A percentile compares a stretch with the other conserved stretches of the same genome.
Evolutionary conservation across 2,888 invertebrate species (phyloP).

Genomic region (Punctoribates punctum): DNA sequence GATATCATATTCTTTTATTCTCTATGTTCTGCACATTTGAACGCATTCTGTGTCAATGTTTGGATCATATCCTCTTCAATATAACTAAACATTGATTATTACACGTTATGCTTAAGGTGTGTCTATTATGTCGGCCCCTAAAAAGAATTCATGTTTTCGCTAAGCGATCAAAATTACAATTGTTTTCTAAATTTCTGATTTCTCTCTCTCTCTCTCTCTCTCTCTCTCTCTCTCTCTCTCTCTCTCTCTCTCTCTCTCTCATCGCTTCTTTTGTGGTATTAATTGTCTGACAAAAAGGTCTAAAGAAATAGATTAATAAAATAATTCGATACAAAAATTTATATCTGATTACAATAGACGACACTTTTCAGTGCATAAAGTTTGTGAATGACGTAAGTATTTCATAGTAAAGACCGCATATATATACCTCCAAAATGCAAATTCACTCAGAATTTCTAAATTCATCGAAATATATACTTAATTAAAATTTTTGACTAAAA

Average conservation of each 20-base stretch:
- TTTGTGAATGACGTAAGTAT: slow-evolving; percentile 18
- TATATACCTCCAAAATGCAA: slow-evolving; percentile 19
- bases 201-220: neutral
- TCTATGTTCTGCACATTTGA: neutral
- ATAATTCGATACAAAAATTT: neutral
- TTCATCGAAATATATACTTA: too few relatives aligned
- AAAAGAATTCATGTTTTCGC: neutral
- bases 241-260: slow-evolving; percentile 5
- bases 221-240: neutral
- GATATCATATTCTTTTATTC: too few relatives aligned
- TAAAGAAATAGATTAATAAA: neutral
- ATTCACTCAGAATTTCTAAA: neutral
- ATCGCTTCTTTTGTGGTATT: neutral
- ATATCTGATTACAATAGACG: neutral
- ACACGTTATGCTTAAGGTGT: neutral
- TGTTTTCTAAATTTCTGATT: too few relatives aligned
- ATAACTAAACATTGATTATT: neutral
- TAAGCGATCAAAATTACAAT: too few relatives aligned
- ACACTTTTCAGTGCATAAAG: slow-evolving; percentile 37
- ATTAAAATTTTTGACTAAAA: too few relatives aligned
- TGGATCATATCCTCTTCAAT: slow-evolving; percentile 31
- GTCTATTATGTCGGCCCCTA: neutral
- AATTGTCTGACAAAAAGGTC: neutral
- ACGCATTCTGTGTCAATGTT: neutral
- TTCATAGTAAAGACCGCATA: neutral